These are phyloP conservation scores for Colinus virginianus DNA, from an alignment of 2,113 vertebrate genomes.

Conservation along the genomic window DNA sequence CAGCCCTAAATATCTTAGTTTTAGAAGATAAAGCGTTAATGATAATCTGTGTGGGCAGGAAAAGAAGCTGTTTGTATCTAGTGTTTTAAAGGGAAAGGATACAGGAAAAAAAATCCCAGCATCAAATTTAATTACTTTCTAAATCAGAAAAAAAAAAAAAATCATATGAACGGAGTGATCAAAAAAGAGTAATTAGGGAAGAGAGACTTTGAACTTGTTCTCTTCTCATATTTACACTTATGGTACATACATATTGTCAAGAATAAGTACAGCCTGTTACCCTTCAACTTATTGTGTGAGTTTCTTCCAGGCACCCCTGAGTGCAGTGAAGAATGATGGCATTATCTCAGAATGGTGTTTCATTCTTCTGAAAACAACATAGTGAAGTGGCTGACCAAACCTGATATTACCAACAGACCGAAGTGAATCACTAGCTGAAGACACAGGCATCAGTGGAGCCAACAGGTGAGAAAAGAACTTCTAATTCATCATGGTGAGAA, in stretches of 20 bases:
- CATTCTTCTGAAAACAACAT: background rate
- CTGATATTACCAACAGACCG: background rate
- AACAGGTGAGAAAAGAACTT: background rate
- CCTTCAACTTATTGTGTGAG: background rate
- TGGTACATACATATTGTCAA: background rate
- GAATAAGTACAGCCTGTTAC: background rate
- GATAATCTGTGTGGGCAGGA: background rate
- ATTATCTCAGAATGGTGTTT: background rate
- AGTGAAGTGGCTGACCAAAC: background rate
- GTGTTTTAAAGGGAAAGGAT: background rate
- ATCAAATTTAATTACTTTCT: background rate
- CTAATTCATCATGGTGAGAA: background rate
- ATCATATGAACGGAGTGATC: background rate
- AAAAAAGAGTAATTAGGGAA: background rate
- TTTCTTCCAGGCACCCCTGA: rapidly evolving
- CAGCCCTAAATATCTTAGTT: background rate
- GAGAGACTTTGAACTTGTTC: background rate
- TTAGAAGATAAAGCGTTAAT: background rate
- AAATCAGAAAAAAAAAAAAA: background rate
- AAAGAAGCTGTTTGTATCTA: background rate
- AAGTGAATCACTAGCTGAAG: background rate
- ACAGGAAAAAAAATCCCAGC: background rate
- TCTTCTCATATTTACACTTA: background rate
- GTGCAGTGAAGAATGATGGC: background rate
- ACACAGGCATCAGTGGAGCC: background rate